These are phyloP conservation scores for Nixonia krombeini DNA, from an alignment of 1,140 invertebrate genomes.

Conservation along the genomic window DNA sequence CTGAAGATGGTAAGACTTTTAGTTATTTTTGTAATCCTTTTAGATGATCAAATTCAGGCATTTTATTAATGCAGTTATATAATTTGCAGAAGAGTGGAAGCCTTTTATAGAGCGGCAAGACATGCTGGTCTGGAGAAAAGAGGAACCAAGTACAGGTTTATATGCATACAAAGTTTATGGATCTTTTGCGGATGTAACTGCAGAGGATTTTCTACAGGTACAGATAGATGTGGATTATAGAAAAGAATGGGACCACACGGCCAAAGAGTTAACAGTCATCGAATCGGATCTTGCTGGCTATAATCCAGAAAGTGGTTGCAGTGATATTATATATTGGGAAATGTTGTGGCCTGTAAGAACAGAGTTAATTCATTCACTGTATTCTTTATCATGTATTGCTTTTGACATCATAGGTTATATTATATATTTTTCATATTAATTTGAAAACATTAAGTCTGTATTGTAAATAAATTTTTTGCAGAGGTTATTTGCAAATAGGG, in stretches of 20 bases:
- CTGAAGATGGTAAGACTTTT: no score
- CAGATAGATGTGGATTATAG: conserved; percentile 86
- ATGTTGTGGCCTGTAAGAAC: conserved; percentile 85
- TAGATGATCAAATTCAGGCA: no score
- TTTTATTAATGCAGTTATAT: no score
- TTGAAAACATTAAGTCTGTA: no score
- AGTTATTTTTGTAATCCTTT: no score
- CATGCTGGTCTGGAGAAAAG: conserved; percentile 85
- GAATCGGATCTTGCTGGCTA: conserved; percentile 75
- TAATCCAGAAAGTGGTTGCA: conserved; percentile 65
- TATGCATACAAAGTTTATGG: conserved; percentile 92
- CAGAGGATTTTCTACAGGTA: conserved; percentile 84
- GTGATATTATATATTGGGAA: conserved; percentile 89
- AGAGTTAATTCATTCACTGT: background rate
- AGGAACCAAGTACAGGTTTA: conserved; percentile 76
- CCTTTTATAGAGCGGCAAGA: conserved; percentile 85
- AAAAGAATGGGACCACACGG: conserved; percentile 85
- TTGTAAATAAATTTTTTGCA: conserved; percentile 62
- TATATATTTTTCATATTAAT: no score
- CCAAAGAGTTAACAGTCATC: conserved; percentile 78
- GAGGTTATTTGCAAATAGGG: conserved; percentile 86
- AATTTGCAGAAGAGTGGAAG: conserved; percentile 76
- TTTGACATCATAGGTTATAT: no score
- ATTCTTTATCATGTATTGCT: no score
- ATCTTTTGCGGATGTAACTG: conserved; percentile 82